These are phyloP conservation scores for Muraenolepis orangiensis DNA, from an alignment of 2,797 vertebrate species.

Conservation along the genomic window DNA sequence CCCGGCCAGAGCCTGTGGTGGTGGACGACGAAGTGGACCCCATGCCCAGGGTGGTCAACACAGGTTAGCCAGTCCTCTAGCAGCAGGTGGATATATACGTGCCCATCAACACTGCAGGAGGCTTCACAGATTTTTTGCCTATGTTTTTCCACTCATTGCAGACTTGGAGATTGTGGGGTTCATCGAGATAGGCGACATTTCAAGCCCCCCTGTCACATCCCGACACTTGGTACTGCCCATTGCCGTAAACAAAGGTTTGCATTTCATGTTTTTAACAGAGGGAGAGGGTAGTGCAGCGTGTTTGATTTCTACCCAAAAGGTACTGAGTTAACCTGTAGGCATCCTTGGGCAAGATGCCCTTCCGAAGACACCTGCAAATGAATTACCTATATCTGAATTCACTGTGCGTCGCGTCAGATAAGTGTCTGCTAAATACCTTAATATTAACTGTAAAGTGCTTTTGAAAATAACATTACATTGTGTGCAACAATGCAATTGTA, in stretches of 20 bases:
- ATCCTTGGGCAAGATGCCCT: not conserved
- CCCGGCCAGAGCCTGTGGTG: conserved; percentile 90
- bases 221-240: conserved; percentile 95
- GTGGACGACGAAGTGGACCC: conserved; percentile 96
- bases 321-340: not conserved
- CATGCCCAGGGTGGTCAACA: conserved; percentile 83
- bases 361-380: not conserved
- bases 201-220: conserved; percentile 94
- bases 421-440: not conserved
- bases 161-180: conserved; percentile 97
- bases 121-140: not conserved
- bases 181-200: conserved; percentile 97
- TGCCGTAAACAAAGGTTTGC: conserved; percentile 92
- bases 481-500: not conserved
- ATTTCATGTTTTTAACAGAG: not conserved
- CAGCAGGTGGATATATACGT: not conserved
- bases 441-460: not conserved
- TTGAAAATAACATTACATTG: not conserved
- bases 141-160: conserved; percentile 51
- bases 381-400: not conserved
- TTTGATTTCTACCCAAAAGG: not conserved
- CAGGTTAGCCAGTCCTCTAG: conserved; percentile 75
- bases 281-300: not conserved
- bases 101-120: not conserved
- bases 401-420: not conserved